phyloP scores from a whole-genome alignment of 1,140 invertebrate species.

The Ephestia elutella region DNA sequence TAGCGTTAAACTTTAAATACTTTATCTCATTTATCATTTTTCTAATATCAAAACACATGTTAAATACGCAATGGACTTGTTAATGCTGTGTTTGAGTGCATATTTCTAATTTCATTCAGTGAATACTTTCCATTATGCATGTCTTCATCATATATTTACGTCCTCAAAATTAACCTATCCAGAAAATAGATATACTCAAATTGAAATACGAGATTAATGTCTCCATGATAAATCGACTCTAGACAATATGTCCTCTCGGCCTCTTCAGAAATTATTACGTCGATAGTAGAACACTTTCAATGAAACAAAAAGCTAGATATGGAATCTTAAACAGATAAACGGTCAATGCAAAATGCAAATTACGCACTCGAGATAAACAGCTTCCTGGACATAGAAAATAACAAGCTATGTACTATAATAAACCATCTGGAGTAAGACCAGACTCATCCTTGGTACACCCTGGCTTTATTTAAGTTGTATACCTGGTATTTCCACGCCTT shows the following conservation, averaged over 20 bases:
- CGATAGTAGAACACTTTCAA: background rate
- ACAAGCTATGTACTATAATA: background rate
- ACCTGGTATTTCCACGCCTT: background rate
- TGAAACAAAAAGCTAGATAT: background rate
- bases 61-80: background rate
- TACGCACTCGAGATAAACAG: background rate
- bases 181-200: too few relatives aligned
- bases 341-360: slow-evolving; percentile 1
- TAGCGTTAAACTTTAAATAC: background rate
- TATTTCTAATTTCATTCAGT: too few relatives aligned
- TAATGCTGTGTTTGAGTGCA: background rate
- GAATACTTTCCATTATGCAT: too few relatives aligned
- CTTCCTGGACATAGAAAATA: background rate
- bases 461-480: background rate
- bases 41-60: background rate
- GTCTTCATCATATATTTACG: too few relatives aligned
- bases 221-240: too few relatives aligned
- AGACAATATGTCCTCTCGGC: too few relatives aligned
- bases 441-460: background rate
- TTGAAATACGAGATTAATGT: too few relatives aligned
- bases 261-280: background rate
- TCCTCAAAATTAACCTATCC: too few relatives aligned
- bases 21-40: background rate
- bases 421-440: background rate
- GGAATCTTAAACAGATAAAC: background rate